Conservation (phyloP, 2,888 invertebrate species). For the Torymus tubicola region DNA sequence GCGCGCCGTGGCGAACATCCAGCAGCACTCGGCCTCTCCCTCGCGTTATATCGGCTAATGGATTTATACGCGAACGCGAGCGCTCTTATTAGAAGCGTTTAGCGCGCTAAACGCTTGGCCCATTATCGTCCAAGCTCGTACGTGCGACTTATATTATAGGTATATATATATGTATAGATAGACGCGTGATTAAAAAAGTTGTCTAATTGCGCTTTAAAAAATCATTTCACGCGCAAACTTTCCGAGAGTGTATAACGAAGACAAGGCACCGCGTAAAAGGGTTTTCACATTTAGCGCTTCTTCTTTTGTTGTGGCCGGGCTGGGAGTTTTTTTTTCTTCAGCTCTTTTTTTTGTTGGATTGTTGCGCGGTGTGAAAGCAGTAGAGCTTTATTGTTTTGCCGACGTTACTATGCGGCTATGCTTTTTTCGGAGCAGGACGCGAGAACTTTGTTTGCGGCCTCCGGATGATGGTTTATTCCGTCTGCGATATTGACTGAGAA, state of each 20-base stretch:
- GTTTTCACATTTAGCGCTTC: slow-evolving; percentile 53
- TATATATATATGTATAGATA: background rate
- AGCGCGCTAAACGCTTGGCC: slow-evolving; percentile 26
- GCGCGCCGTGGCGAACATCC: background rate
- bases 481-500: slow-evolving; percentile 37
- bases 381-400: too few relatives aligned
- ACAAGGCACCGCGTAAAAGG: slow-evolving; percentile 20
- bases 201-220: slow-evolving; percentile 51
- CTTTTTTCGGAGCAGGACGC: too few relatives aligned
- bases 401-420: too few relatives aligned
- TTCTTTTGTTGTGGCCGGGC: background rate
- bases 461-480: slow-evolving; percentile 35
- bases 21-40: background rate
- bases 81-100: slow-evolving; percentile 40
- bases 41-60: slow-evolving; percentile 34
- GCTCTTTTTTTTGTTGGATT: too few relatives aligned
- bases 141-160: background rate
- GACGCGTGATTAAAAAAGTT: slow-evolving; percentile 49
- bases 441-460: too few relatives aligned
- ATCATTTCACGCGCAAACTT: slow-evolving; percentile 33
- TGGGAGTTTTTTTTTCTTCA: slow-evolving; percentile 7
- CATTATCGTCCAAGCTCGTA: slow-evolving; percentile 10
- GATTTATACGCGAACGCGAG: slow-evolving; percentile 7
- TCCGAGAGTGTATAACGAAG: slow-evolving; percentile 14
- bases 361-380: too few relatives aligned